These are phyloP conservation scores for Drosophila infuscata DNA, from an alignment of 2,888 invertebrate species.

Conservation along the genomic window DNA sequence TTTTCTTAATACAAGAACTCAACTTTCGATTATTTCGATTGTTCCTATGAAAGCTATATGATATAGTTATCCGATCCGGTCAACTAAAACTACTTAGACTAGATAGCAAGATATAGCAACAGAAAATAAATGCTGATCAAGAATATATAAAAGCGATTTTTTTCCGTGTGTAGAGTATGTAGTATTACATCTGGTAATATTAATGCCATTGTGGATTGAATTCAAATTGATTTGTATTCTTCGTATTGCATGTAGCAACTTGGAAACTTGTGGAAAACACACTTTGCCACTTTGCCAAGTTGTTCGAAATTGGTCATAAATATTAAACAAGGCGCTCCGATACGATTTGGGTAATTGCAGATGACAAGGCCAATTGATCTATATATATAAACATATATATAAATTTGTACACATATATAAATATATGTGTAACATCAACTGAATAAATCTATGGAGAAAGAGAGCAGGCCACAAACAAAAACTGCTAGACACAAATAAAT, in stretches of 20 bases:
- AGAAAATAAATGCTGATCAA: too few species aligned
- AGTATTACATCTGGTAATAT: background rate
- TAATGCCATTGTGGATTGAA: background rate
- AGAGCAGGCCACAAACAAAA: slow-evolving; percentile 17
- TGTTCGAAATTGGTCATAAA: slow-evolving; percentile 6
- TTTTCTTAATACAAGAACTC: too few species aligned
- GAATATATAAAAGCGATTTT: background rate
- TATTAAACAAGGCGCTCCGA: background rate
- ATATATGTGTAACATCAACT: slow-evolving; percentile 4
- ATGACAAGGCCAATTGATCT: slow-evolving; percentile 8
- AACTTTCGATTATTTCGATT: too few species aligned
- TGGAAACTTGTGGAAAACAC: background rate
- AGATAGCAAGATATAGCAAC: too few species aligned
- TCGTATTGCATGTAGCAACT: background rate
- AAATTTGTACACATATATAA: background rate
- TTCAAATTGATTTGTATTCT: background rate
- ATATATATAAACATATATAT: background rate
- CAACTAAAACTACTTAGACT: too few species aligned
- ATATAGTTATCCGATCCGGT: too few species aligned
- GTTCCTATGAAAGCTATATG: too few species aligned
- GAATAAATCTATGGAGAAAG: slow-evolving; percentile 28
- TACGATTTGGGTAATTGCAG: slow-evolving; percentile 6
- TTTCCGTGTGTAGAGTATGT: background rate
- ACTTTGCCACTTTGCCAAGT: background rate
- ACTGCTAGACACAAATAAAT: slow-evolving; percentile 38